Conservation (phyloP, 2,888 invertebrate species). For the Chrysolina americana region DNA sequence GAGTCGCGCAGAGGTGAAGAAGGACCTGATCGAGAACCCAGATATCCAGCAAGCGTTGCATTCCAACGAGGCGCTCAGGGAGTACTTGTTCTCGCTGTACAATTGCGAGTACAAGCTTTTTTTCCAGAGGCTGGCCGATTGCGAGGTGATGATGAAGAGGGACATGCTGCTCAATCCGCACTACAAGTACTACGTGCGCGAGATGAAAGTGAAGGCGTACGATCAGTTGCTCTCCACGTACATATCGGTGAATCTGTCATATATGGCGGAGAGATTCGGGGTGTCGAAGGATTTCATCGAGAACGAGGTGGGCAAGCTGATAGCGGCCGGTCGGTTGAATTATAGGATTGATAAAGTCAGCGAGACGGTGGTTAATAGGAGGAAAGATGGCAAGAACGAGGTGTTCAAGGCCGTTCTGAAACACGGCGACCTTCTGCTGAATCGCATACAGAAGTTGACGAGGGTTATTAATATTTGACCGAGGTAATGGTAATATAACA, state of each 20-base stretch:
- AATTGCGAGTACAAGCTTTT: conserved; percentile 80
- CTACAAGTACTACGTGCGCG: conserved; percentile 79
- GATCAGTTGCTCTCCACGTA: conserved; percentile 81
- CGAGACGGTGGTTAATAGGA: conserved; percentile 74
- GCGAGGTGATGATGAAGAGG: conserved; percentile 72
- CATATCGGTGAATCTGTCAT: conserved; percentile 76
- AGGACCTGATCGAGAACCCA: conserved; percentile 69
- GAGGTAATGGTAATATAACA: not conserved
- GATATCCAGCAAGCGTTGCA: conserved; percentile 89
- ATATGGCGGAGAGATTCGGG: conserved; percentile 81
- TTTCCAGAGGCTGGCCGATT: conserved; percentile 71
- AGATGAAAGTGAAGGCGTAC: conserved; percentile 81
- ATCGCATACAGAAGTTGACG: conserved; percentile 81
- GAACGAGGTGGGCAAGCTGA: conserved; percentile 72
- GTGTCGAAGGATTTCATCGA: conserved; percentile 79
- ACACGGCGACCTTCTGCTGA: conserved; percentile 81
- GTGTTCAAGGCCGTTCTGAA: conserved; percentile 79
- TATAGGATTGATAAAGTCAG: conserved; percentile 82
- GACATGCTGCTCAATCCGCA: conserved; percentile 78
- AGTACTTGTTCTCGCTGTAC: conserved; percentile 76
- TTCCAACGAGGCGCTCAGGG: conserved; percentile 77
- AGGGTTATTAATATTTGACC: conserved; percentile 78
- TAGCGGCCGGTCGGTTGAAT: conserved; percentile 78
- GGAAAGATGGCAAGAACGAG: conserved; percentile 57
- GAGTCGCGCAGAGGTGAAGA: conserved; percentile 65